Evolutionary conservation across 2,888 invertebrate species (phyloP).

Genomic region (Leistus spinibarbis): DNA sequence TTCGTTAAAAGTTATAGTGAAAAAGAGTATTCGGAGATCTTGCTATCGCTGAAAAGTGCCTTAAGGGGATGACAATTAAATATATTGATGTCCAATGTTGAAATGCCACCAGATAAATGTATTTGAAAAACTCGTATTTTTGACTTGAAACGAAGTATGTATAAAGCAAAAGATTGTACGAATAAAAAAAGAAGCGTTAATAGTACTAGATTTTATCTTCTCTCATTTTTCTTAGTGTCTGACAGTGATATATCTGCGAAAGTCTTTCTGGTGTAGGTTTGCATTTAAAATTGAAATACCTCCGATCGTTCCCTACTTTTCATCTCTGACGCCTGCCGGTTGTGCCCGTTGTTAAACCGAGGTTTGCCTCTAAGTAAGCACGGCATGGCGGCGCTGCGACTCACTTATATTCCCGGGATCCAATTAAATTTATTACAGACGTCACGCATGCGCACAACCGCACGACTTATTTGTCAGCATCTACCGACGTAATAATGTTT

Average conservation of each 20-base stretch:
- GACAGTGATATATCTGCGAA: constrained; percentile 35
- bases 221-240: constrained; percentile 30
- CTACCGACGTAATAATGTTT: constrained; percentile 8
- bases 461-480: constrained; percentile 10
- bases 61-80: too few species aligned
- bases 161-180: constrained; percentile 17
- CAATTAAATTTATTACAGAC: constrained; percentile 26
- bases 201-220: constrained; percentile 35
- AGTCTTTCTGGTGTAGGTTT: constrained; percentile 12
- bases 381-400: background rate
- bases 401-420: constrained; percentile 19
- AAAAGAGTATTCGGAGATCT: too few species aligned
- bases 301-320: background rate
- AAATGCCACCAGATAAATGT: background rate
- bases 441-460: constrained; percentile 6
- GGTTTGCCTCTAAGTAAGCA: background rate
- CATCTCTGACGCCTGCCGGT: background rate
- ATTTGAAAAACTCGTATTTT: constrained; percentile 3
- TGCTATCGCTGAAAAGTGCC: too few species aligned
- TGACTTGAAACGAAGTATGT: constrained; percentile 29
- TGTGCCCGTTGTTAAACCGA: background rate
- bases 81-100: too few species aligned
- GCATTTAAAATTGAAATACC: constrained; percentile 37
- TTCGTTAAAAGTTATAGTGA: too few species aligned
- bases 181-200: constrained; percentile 31